These are phyloP conservation scores for Microhierax caerulescens DNA, from an alignment of 2,797 vertebrate genomes.

Conservation along the genomic window DNA sequence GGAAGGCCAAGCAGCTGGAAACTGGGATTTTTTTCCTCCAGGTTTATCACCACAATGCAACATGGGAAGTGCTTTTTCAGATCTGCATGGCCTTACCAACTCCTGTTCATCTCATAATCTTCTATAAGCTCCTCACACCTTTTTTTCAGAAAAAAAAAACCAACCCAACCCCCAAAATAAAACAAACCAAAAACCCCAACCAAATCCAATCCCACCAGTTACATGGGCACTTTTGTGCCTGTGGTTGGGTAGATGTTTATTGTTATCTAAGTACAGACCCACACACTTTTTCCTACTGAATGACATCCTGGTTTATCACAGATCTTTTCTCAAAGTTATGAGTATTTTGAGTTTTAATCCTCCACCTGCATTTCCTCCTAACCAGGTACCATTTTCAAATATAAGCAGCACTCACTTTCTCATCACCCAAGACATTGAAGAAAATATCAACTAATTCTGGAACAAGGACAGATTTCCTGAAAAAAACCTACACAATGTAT, in stretches of 20 bases:
- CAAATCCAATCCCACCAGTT: no score
- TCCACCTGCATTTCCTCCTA: neutral
- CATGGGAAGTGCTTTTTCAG: neutral
- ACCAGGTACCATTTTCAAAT: neutral
- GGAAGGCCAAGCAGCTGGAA: neutral
- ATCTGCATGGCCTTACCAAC: neutral
- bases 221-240: neutral
- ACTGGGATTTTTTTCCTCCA: neutral
- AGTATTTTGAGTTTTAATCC: neutral
- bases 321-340: neutral
- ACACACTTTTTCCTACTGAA: neutral
- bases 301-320: neutral
- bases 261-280: neutral
- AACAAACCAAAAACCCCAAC: neutral
- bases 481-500: neutral
- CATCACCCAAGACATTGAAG: neutral
- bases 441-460: slow-evolving; percentile 37
- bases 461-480: neutral
- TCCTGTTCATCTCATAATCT: neutral
- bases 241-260: neutral
- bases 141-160: neutral
- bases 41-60: neutral
- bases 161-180: no score
- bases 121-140: neutral
- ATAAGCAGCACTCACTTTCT: neutral